Percentiles rank a stretch among this genome's conserved stretches.
Conservation (phyloP, 2,888 invertebrate genomes). For the Lasioglossum leucozonium region DNA sequence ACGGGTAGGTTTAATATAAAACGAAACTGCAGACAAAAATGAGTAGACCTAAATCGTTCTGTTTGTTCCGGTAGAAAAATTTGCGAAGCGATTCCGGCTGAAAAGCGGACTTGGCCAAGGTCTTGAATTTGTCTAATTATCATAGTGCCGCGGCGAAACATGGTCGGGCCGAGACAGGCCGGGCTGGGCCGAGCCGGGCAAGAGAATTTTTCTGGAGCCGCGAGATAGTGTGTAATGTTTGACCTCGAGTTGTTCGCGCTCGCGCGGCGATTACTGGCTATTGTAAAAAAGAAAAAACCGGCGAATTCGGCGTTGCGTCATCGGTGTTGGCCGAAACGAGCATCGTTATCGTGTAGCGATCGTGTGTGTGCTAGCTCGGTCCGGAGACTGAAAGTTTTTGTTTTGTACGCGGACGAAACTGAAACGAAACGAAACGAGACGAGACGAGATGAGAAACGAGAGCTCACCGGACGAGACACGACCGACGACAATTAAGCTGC, state of each 20-base stretch:
- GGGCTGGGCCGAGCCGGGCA: too few relatives aligned
- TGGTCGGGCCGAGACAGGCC: background rate
- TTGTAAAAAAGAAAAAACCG: background rate
- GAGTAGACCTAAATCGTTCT: too few relatives aligned
- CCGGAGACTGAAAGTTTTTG: background rate
- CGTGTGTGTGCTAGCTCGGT: background rate
- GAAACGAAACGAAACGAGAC: background rate
- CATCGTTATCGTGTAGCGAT: background rate
- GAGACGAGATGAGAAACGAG: background rate
- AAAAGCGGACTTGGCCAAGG: background rate
- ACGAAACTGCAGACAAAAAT: too few relatives aligned
- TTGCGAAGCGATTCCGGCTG: background rate
- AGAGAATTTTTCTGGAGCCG: background rate
- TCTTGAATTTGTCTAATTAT: background rate
- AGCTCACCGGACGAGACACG: background rate
- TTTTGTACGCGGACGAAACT: background rate
- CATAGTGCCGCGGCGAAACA: background rate
- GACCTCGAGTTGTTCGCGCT: background rate
- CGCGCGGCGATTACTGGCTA: background rate
- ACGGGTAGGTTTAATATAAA: too few relatives aligned
- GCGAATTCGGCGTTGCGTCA: background rate
- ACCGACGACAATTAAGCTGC: conserved; percentile 39
- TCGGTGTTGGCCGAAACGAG: background rate
- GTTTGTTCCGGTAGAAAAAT: background rate
- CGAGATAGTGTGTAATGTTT: background rate